Base-by-base conservation (phyloP, 2,888 invertebrate species). In the Parnassius orleans region DNA sequence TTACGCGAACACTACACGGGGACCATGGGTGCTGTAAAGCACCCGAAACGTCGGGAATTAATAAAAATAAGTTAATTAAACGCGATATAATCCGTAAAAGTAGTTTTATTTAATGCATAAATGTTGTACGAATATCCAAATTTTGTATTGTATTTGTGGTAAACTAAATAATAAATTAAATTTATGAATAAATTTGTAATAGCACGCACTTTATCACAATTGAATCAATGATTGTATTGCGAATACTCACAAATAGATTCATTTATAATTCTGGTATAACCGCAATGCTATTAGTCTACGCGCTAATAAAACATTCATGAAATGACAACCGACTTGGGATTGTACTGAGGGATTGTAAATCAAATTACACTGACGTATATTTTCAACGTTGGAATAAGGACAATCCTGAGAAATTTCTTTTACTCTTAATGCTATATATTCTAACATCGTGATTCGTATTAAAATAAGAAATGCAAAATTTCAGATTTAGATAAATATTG, bases 231-330 rank as follows among this genome's bases (percentile, higher is more conserved):
- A 51, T 50, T 60, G 15, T 51, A 60, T 53, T 53, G 53, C 44
- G n/a, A 33, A 50, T 47, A 33, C 33, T 62, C 42, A 53, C 54
- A 58, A 58, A 54, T 54, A 44, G 50, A 50, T 58, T 58, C 46
- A 63, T 63, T 63, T 51, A 41, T 58, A 54, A 63, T 58, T 63
- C 62, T 44, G 62, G 53, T 54, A 58, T 58, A 63, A 58, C 62
- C 62, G 54, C 62, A 63, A 63, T 54, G 58, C 58, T 63, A 63
- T 63, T 63, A 63, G 62, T 63, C 43, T 54, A 54, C 53, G 50
- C 44, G 50, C 58, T 63, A 54, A 63, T 63, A 63, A 63, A 63
- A 63, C 62, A 63, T 63, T 63, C 62, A 63, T 63, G 62, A 55
- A 58, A 55, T 63, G 62, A 58, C 62, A 63, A 63, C 50, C 51